Evolutionary conservation across 30 jellyfish, hydroid and myxozoan genomes (phyloP), one percentile per base, ranked within the genome.

Genomic region (Clytia hemisphaerica): DNA sequence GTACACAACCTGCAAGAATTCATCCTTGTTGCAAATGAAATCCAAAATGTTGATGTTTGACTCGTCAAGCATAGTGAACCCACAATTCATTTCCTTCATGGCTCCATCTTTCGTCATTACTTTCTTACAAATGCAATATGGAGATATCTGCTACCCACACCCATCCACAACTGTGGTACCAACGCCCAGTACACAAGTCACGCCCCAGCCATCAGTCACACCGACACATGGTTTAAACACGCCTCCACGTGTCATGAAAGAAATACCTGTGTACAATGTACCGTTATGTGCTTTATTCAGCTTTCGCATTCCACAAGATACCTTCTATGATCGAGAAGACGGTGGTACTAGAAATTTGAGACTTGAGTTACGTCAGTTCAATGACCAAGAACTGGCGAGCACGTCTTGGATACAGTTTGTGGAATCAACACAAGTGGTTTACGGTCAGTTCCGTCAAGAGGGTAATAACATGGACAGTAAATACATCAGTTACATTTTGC

Each of bases 381-480:
- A 74, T 38, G 32, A n/a, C 6, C n/a, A 22, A 10, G 40, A 47
- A 14, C 29, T 74, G 26, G 33, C 77, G 0, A 58, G 45, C 37
- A 29, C 88, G 3, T 81, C 94, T 9, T 91, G 99, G 99, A 58
- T 91, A 16, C 93, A 76, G 61, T 76, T 75, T 78, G 93, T 87
- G 60, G 78, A 68, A 28, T 49, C 95, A 31, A 65, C 93, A 15
- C 95, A 91, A 31, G 85, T 71, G 18, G 48, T 91, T 3, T 77
- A 77, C 53, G 99, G 94, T 46, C 77, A 73, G 48, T 79, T 74
- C 30, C 72, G 82, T 51, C 68, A 77, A 4, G 76, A 45, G 34
- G 94, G 77, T 70, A 25, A 57, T 34, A 51, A 79, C 25, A 58
- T 36, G 49, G 36, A 83, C 83, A 7, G 6, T 34, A 1, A 77